These are phyloP conservation scores for Argentina silus DNA, from an alignment of 2,797 vertebrate species.

Conservation along the genomic window DNA sequence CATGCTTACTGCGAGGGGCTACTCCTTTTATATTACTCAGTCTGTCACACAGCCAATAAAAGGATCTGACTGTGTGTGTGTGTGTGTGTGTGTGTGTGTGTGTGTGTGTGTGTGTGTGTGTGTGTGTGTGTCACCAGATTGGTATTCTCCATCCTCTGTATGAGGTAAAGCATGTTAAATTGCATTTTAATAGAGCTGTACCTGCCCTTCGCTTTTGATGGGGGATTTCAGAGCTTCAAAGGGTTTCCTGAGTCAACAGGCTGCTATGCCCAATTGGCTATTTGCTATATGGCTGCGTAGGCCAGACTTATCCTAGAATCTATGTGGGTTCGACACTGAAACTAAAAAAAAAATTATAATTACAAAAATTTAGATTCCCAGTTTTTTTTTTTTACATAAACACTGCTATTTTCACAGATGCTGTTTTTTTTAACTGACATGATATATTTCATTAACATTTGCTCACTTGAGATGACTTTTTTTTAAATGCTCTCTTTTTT, in stretches of 20 bases:
- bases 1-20: conserved; percentile 32
- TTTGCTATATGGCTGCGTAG: conserved; percentile 28
- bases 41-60: conserved; percentile 40
- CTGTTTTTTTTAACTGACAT: too few relatives aligned
- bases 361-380: conserved; percentile 4
- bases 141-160: conserved; percentile 45
- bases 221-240: conserved; percentile 54
- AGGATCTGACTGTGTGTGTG: conserved; percentile 15
- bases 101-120: background rate
- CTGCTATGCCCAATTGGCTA: conserved; percentile 37
- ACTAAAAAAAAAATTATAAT: conserved; percentile 31
- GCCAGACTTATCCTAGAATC: conserved; percentile 37
- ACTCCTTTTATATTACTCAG: conserved; percentile 36
- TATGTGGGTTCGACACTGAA: background rate
- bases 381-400: too few relatives aligned
- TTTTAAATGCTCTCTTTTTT: too few relatives aligned
- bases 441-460: too few relatives aligned
- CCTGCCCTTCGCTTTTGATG: conserved; percentile 45
- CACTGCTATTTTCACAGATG: too few relatives aligned
- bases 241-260: conserved; percentile 44
- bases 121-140: conserved; percentile 27
- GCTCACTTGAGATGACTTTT: too few relatives aligned
- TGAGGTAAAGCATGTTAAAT: conserved; percentile 62
- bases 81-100: background rate
- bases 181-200: conserved; percentile 60